phyloP scores from a whole-genome alignment of 2,113 vertebrate species.

The Elachura formosa region DNA sequence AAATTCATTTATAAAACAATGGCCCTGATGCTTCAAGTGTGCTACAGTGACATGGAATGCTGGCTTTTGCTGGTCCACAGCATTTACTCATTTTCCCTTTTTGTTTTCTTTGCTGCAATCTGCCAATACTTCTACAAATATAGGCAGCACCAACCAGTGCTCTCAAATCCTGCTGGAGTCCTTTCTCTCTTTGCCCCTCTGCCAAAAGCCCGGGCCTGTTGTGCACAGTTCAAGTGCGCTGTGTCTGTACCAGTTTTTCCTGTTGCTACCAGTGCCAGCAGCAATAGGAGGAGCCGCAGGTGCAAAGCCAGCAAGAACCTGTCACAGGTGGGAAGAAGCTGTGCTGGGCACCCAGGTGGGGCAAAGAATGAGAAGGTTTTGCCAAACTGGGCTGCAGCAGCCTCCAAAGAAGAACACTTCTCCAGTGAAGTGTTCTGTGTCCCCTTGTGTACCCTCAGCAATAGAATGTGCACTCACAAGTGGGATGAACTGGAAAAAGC shows the following conservation, averaged over 20 bases:
- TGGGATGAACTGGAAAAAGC: background rate
- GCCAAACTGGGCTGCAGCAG: background rate
- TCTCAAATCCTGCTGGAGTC: background rate
- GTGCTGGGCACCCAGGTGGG: background rate
- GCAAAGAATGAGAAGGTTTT: background rate
- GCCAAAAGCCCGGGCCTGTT: background rate
- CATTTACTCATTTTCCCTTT: background rate
- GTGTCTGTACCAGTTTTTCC: background rate
- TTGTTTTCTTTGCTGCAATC: background rate
- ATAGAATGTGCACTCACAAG: background rate
- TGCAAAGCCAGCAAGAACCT: background rate
- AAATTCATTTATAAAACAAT: background rate
- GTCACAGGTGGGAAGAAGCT: background rate
- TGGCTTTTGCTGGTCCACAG: background rate
- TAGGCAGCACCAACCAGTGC: background rate
- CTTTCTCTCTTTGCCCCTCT: background rate
- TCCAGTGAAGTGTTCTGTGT: background rate
- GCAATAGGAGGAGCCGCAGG: background rate
- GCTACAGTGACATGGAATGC: background rate
- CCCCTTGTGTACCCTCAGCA: background rate
- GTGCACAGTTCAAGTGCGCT: background rate
- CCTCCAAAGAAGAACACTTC: background rate
- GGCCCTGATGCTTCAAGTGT: background rate
- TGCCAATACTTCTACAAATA: background rate
- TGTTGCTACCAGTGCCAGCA: background rate